phyloP scores from a whole-genome alignment of 2,888 invertebrate species.

The Nomada fucata region DNA sequence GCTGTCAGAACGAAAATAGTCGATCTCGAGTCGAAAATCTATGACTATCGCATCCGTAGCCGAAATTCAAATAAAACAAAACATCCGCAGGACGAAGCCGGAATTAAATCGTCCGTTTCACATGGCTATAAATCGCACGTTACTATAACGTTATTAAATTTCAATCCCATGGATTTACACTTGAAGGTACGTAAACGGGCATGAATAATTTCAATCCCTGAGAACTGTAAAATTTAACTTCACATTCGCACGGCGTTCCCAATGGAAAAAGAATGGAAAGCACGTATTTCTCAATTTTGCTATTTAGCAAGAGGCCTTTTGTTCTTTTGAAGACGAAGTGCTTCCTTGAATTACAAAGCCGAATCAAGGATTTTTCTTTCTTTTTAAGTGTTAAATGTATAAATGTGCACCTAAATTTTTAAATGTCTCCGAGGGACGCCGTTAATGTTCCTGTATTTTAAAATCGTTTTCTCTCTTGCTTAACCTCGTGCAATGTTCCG shows the following conservation, averaged over 20 bases:
- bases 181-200: not conserved
- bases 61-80: not conserved
- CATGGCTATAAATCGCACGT: conserved; percentile 4
- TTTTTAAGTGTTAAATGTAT: too few relatives aligned
- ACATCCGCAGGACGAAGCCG: not conserved
- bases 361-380: not conserved
- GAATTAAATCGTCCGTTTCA: conserved; percentile 1
- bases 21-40: too few relatives aligned
- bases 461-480: not conserved
- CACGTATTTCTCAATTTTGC: conserved; percentile 15
- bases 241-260: not conserved
- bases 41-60: not conserved
- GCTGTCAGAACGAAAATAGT: not conserved
- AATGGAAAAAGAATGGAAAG: not conserved
- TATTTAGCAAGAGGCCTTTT: not conserved
- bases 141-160: not conserved
- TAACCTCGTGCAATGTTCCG: not conserved
- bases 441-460: not conserved
- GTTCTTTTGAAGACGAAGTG: not conserved
- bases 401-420: too few relatives aligned
- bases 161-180: not conserved
- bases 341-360: not conserved
- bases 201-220: not conserved
- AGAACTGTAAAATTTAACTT: not conserved
- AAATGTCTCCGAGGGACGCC: too few relatives aligned